Evolutionary conservation across 2,113 vertebrate species (phyloP).

Genomic region (Eubucco bourcierii): DNA sequence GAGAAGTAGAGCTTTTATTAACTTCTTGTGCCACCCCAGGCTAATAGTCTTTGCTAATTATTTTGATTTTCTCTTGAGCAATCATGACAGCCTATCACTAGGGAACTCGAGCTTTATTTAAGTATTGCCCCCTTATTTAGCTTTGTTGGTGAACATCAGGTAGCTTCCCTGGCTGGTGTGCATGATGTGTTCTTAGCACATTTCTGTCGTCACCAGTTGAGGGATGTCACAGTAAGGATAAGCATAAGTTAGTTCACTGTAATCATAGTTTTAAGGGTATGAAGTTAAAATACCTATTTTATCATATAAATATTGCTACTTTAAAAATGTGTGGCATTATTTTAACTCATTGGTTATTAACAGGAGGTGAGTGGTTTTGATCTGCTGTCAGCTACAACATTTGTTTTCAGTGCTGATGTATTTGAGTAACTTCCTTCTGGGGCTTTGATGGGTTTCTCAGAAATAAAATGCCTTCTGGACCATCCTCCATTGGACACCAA

Average conservation of each 20-base stretch:
- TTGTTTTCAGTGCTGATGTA: background rate
- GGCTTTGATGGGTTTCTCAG: background rate
- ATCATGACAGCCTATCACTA: background rate
- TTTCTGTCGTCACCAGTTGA: background rate
- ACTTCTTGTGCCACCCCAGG: background rate
- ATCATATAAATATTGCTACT: background rate
- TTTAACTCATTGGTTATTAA: constrained; percentile 9
- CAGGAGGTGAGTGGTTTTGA: background rate
- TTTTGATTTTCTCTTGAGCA: background rate
- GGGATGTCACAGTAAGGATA: background rate
- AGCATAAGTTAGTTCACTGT: background rate
- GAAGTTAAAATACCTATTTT: background rate
- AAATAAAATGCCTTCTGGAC: background rate
- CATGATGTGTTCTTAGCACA: background rate
- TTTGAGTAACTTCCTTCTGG: background rate
- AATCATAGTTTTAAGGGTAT: background rate
- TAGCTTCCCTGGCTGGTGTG: background rate
- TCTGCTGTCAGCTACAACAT: background rate
- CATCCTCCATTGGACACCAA: background rate
- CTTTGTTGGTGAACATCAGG: background rate
- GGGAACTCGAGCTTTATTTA: background rate
- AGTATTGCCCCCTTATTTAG: background rate
- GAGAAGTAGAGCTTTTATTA: background rate
- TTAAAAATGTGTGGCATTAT: background rate
- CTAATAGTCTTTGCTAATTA: background rate